Percentiles rank a stretch among this genome's conserved stretches.
Conservation (phyloP, 2,113 vertebrate genomes). For the Aphelocoma coerulescens region DNA sequence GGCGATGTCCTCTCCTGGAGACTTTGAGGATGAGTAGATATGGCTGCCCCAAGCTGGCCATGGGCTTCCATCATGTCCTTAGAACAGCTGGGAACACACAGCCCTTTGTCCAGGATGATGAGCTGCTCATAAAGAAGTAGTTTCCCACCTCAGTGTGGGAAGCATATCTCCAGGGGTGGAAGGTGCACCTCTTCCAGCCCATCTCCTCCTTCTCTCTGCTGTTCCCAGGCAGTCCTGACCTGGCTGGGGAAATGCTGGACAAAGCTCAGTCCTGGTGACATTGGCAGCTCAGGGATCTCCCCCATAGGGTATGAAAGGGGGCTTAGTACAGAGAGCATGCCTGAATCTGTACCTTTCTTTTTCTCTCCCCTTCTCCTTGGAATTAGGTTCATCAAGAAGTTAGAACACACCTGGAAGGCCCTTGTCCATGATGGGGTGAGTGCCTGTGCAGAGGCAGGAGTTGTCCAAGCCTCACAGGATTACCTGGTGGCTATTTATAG, state of each 20-base stretch:
- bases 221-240: neutral
- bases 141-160: neutral
- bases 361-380: neutral
- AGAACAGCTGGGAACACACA: neutral
- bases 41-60: neutral
- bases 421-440: slow-evolving; percentile 96
- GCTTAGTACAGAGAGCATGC: neutral
- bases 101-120: neutral
- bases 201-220: neutral
- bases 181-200: neutral
- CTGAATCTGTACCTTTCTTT: neutral
- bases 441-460: neutral
- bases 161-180: neutral
- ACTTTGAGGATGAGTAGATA: neutral
- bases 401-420: slow-evolving; percentile 98
- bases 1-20: neutral
- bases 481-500: slow-evolving; percentile 9
- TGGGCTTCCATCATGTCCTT: neutral
- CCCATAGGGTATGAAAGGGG: neutral
- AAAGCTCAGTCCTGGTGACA: neutral
- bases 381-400: slow-evolving; percentile 93
- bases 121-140: neutral
- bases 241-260: neutral
- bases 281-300: neutral
- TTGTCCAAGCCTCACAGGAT: neutral